Evolutionary conservation across 2,888 invertebrate species (phyloP), one percentile per base, ranked within the genome.

Genomic region (Drosophila multiciliata): DNA sequence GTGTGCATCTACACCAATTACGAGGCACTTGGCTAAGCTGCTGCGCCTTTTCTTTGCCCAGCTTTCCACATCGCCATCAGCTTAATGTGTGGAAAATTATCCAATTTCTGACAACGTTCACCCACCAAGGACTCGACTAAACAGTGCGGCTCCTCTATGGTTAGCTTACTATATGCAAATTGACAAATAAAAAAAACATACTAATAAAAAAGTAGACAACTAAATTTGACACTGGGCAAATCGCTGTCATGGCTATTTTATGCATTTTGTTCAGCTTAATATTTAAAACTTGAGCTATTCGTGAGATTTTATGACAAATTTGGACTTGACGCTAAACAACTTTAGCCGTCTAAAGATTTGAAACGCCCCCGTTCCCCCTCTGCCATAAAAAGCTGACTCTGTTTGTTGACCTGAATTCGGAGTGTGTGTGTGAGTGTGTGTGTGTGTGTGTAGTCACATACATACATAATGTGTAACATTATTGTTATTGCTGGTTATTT

Each of bases 201-300:
- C 4, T 20, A 5, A 17, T 35, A 36, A 42, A 11, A 49, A 66
- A 50, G 55, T 50, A 64, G 52, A 40, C 50, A 55, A 65, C 54
- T 65, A 55, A 67, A 60, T 59, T 55, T 45, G 66, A 45, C 38
- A 65, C 64, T 73, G 59, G 72, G 68, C 68, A 71, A 80, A 65
- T 58, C 54, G 66, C 23, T 70, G 61, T 87, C 87, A 88, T 89
- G 59, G 52, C 55, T 71, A 74, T 83, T 86, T 90, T 90, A 82
- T 85, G 77, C 79, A 73, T 81, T 76, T 45, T 52, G 75, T 63
- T 73, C 68, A 66, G 33, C 68, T 71, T 69, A 65, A 66, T 75
- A 83, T 77, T 67, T 40, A 80, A 75, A 61, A 67, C 62, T 48
- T 53, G 1, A 40, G 15, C 29, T 15, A 20, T 40, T 52, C 66